Base-by-base conservation (phyloP, 2,113 vertebrate genomes). In the Scolopax mira region DNA sequence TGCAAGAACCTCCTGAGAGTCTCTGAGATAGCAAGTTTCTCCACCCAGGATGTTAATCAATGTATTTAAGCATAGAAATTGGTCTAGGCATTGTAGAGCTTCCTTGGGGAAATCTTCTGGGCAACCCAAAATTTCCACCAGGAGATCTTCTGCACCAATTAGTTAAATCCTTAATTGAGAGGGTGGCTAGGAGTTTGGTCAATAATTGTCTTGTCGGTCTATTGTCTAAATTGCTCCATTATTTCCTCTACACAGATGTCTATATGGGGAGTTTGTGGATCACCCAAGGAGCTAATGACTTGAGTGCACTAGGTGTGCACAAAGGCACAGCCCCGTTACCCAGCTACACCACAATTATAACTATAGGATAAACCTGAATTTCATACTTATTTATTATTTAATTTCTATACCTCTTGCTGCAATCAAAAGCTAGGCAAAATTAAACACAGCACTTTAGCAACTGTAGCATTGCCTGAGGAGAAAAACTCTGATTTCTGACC, bases 81-180 rank as follows among this genome's bases (percentile, higher is more conserved):
- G 37, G 79, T 90, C 64, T 74, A 93, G 33, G 37, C 22, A 58
- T 13, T 88, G 75, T 23, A 46, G 30, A 11, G 33, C 78, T 93
- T 93, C 79, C 85, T 62, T 46, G 7, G 75, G 79, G 75, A 96
- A 93, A 95, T 93, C 42, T 93, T 90, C 82, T 79, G 88, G 85
- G 60, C 33, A 92, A 64, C 83, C 75, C 88, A 67, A 90, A 64
- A 88, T 88, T 90, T 93, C 82, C 55, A 86, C 46, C 41, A 90
- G 67, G 85, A 92, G 51, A 86, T 16, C n/a, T 83, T 77, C n/a
- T 73, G 30, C 42, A 74, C 75, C 92, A 94, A 88, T 94, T 96
- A 95, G 85, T 86, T 64, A 94, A 90, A 94, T 44, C 16, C 28
- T 92, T 95, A 95, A 95, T 92, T 94, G 92, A 85, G 82, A 92